A percentile compares a stretch with the other conserved stretches of the same genome.
phyloP scores from a whole-genome alignment of 1,140 invertebrate species.

The Xylocopa sonorina region DNA sequence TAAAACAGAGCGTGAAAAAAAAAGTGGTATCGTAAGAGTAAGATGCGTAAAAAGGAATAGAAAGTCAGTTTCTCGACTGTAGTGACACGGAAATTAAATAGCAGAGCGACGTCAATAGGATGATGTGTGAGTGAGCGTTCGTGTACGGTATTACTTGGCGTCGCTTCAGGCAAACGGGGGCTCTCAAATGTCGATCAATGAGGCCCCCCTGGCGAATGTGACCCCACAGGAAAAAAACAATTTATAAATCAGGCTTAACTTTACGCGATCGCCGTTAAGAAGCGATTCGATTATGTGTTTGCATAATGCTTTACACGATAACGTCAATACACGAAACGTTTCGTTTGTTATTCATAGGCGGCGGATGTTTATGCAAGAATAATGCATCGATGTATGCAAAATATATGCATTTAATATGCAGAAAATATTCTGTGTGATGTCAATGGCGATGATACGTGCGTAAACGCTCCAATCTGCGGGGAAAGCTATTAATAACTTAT shows the following conservation, averaged over 20 bases:
- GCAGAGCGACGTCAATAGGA: conserved; percentile 36
- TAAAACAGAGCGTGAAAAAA: neutral
- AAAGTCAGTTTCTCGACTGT: neutral
- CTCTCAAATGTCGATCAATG: conserved; percentile 39
- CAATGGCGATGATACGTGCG: too few relatives aligned
- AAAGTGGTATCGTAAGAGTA: neutral
- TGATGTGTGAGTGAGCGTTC: neutral
- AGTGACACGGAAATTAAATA: conserved; percentile 30
- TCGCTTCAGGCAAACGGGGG: conserved; percentile 41
- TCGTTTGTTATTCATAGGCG: too few relatives aligned
- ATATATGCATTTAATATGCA: too few relatives aligned
- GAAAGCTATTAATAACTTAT: too few relatives aligned
- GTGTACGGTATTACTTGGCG: neutral
- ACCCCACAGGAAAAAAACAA: conserved; percentile 50
- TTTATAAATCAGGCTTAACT: conserved; percentile 44
- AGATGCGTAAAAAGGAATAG: neutral
- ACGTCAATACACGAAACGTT: neutral
- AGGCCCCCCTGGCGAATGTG: conserved; percentile 40
- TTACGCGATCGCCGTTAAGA: conserved; percentile 11
- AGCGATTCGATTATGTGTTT: neutral
- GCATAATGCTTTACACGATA: neutral
- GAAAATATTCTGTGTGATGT: too few relatives aligned
- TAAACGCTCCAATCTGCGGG: too few relatives aligned
- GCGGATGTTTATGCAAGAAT: too few relatives aligned
- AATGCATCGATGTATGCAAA: too few relatives aligned